Evolutionary conservation across 2,888 invertebrate species (phyloP).

Genomic region (Acleris cristana): DNA sequence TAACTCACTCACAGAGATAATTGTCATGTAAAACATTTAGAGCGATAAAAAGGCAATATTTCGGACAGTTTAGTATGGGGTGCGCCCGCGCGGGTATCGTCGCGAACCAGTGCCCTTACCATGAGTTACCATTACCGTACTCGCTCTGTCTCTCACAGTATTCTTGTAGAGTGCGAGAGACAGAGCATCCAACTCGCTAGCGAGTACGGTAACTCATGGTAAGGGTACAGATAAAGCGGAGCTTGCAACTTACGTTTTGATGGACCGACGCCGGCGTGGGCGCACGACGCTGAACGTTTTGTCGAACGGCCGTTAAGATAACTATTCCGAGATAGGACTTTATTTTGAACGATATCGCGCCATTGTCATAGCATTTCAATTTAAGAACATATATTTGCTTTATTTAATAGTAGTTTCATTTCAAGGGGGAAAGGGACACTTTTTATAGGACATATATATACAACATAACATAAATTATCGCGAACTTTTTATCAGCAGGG

Average conservation of each 20-base stretch:
- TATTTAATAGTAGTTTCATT: too few relatives aligned
- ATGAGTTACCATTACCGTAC: too few relatives aligned
- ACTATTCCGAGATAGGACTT: conserved; percentile 28
- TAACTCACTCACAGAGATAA: conserved; percentile 45
- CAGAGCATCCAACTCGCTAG: too few relatives aligned
- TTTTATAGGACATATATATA: too few relatives aligned
- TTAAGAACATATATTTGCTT: too few relatives aligned
- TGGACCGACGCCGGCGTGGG: conserved; percentile 47
- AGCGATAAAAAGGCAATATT: conserved; percentile 48
- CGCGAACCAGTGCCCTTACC: too few relatives aligned
- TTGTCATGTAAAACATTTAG: conserved; percentile 58
- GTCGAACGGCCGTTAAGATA: conserved; percentile 34
- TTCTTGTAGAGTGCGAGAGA: too few relatives aligned
- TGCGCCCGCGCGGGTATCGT: conserved; percentile 54
- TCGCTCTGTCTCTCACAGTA: too few relatives aligned
- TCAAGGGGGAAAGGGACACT: too few relatives aligned
- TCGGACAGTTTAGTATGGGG: conserved; percentile 55
- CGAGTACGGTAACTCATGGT: too few relatives aligned
- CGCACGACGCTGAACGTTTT: conserved; percentile 29
- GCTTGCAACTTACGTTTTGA: conserved; percentile 51
- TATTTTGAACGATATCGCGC: conserved; percentile 13
- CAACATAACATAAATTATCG: too few relatives aligned
- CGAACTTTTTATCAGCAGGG: too few relatives aligned
- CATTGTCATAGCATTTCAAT: conserved; percentile 5
- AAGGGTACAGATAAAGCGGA: conserved; percentile 70